A percentile compares a stretch with the other conserved stretches of the same genome.
Conservation (phyloP, 2,113 vertebrate genomes). For the Rhinopomastus cyanomelas region DNA sequence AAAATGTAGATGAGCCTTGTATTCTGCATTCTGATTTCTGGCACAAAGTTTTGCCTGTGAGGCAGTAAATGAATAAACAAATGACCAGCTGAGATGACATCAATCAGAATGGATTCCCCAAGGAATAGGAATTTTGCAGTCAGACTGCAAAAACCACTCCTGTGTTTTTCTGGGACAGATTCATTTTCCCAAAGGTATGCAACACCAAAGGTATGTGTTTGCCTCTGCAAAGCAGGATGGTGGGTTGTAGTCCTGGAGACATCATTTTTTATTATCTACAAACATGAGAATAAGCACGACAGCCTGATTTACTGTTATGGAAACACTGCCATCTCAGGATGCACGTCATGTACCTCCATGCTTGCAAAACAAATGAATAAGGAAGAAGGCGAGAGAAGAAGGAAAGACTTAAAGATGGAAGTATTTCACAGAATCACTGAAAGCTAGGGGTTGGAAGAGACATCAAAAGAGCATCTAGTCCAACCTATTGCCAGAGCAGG, state of each 20-base stretch:
- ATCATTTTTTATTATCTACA: slow-evolving; percentile 37
- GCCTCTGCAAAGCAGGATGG: not conserved
- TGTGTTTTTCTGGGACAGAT: not conserved
- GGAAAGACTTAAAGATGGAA: not conserved
- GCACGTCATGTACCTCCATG: not conserved
- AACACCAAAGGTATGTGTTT: not conserved
- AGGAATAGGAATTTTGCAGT: slow-evolving; percentile 5
- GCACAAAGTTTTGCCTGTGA: not conserved
- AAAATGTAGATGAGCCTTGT: not conserved
- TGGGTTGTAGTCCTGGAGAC: slow-evolving; percentile 8
- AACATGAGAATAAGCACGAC: slow-evolving; percentile 1
- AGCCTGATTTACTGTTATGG: not conserved
- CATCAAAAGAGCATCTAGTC: too few relatives aligned
- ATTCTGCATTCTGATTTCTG: not conserved
- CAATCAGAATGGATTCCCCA: not conserved
- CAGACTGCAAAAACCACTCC: not conserved
- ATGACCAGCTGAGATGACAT: not conserved
- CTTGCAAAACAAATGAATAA: not conserved
- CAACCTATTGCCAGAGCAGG: too few relatives aligned
- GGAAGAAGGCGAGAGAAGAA: not conserved
- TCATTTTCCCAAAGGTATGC: slow-evolving; percentile 6
- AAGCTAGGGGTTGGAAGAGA: too few relatives aligned
- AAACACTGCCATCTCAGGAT: not conserved
- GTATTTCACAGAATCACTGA: not conserved
- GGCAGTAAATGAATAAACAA: slow-evolving; percentile 24